Evolutionary conservation across 2,888 invertebrate genomes (phyloP), one percentile per base, ranked within the genome.

Genomic region (Epinotia ramella): DNA sequence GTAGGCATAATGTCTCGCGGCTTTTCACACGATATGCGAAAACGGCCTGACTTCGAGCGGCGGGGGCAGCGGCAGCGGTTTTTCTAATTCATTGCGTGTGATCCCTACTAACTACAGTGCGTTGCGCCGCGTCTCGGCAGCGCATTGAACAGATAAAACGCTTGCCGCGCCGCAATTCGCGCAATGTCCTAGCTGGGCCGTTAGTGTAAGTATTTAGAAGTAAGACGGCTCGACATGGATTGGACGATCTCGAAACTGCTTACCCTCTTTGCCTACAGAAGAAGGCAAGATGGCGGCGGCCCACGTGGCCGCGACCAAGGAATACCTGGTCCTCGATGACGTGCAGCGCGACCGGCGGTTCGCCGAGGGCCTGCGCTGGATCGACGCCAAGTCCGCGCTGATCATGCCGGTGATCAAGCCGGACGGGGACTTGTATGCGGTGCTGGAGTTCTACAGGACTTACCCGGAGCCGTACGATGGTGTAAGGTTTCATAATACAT

Each of bases 401-500:
- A 95, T 95, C 80, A 94, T 96, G 84, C 96, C 96, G 1, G 89
- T 96, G 0, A 90, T 96, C 2, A 95, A 95, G 53, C 95, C 95
- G 0, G 95, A 95, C 72, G 95, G 95, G 0, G 94, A 95, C 0
- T 95, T 95, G 80, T 94, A 95, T 74, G 96, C 95, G 1, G 95
- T 96, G 0, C 86, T 96, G 0, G 96, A 96, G 82, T 83, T 96
- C 66, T 95, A 94, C 80, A 87, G 95, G 78, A 95, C 95, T 0
- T 83, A 85, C 71, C 74, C 81, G 0, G 88, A 90, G 62, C 78
- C 83, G 6, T 95, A 93, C 81, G 86, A 88, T 73, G 84, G 87
- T 46, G 95, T 95, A 44, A 65, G 73, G 5, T 63, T 28, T 4
- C 18, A 63, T 2, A 1, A 63, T 5, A 7, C 9, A 40, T 40